Evolutionary conservation across 1,140 invertebrate species (phyloP).

Genomic region (Brachionus calyciflorus): DNA sequence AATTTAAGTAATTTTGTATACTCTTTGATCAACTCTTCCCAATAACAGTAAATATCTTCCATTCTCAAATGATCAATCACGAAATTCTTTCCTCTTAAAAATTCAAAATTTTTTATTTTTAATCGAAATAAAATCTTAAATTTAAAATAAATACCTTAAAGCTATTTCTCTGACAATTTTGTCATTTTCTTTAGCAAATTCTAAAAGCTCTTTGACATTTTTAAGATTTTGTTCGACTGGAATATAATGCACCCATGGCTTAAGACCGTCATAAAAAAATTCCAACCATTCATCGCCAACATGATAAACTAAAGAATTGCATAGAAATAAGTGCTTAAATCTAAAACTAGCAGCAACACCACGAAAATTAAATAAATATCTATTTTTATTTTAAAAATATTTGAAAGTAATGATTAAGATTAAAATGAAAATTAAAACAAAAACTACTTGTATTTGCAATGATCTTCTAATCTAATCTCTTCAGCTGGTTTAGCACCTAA

Average conservation of each 20-base stretch:
- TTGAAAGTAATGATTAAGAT: neutral
- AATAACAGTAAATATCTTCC: constrained; percentile 80
- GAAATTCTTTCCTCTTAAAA: constrained; percentile 69
- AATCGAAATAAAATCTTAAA: neutral
- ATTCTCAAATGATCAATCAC: constrained; percentile 79
- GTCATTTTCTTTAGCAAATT: constrained; percentile 77
- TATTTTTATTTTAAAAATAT: constrained; percentile 51
- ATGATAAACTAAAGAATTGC: constrained; percentile 89
- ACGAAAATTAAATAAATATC: constrained; percentile 88
- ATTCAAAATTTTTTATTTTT: neutral
- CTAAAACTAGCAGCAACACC: constrained; percentile 94
- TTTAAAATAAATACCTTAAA: constrained; percentile 58
- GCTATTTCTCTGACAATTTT: constrained; percentile 74
- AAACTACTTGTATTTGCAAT: constrained; percentile 79
- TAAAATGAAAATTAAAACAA: neutral
- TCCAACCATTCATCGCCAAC: constrained; percentile 90
- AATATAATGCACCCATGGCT: constrained; percentile 93
- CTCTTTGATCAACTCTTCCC: constrained; percentile 73
- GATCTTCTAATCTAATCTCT: constrained; percentile 83
- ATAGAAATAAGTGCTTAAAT: constrained; percentile 92
- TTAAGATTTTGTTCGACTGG: constrained; percentile 67
- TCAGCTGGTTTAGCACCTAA: constrained; percentile 73
- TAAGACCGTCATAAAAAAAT: constrained; percentile 86
- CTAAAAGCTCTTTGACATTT: constrained; percentile 67
- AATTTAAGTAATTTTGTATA: constrained; percentile 76